Base-by-base conservation (phyloP, 2,113 vertebrate species). In the Empidonax alnorum region DNA sequence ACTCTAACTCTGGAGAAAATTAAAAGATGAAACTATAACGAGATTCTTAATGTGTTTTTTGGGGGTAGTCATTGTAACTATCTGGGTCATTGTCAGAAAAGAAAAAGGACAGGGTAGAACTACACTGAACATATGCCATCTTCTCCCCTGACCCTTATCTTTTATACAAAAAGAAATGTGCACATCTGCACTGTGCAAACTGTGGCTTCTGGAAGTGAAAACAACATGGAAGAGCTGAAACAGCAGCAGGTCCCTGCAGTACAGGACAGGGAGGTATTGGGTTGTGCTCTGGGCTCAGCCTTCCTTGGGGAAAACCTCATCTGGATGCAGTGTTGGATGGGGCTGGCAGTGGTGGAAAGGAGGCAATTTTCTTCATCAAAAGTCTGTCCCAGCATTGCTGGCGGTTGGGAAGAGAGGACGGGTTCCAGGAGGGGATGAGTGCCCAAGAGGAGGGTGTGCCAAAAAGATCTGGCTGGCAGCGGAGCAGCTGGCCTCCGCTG, bases 401-500 rank as follows among this genome's bases (percentile, higher is more conserved):
- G 74, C 5, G 10, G 55, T 90, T 0, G 25, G 82, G 74, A 96
- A 83, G 84, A 88, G 92, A 65, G 92, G 76, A 58, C 0, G 35
- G 91, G 91, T 79, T 97, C 94, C 81, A 87, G 83, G 63, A 94
- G 90, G 91, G 91, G 68, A 87, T 14, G 76, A 91, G 72, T 68
- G 81, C 91, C 28, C 9, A n/a, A 56, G 77, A 96, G 59, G 88
- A 94, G 63, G 79, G 61, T 90, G 50, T 95, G 96, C 97, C 96
- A 97, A 92, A 89, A 97, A 96, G 97, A 95, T 87, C 56, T 96
- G 94, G 85, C 94, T 97, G 98, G 97, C 67, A 39, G 93, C 0
- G 2, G 89, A 96, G 97, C 97, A 97, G 96, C 97, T 98, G 97
- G 97, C 93, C 87, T 94, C 69, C 9, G 65, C 91, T 87, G 87